Percentiles rank a stretch among this genome's conserved stretches.
Conservation (phyloP, 2,113 vertebrate genomes). For the Gallinago media region DNA sequence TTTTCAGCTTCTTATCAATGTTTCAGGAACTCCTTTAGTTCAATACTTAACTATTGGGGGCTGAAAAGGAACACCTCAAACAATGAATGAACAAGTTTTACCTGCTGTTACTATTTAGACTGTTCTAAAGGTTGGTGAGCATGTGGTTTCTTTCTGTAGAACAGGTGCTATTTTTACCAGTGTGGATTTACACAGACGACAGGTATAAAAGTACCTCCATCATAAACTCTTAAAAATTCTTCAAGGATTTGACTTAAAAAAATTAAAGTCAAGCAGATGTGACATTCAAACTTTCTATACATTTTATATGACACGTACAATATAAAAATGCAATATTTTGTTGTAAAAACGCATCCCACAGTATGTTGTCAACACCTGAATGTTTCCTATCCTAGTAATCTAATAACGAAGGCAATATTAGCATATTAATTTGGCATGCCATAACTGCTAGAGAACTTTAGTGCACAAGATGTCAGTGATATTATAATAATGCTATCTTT, state of each 20-base stretch:
- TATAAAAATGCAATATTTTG: neutral
- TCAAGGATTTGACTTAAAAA: neutral
- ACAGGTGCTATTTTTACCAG: neutral
- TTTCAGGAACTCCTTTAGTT: constrained; percentile 65
- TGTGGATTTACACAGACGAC: neutral
- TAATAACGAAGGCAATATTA: constrained; percentile 34
- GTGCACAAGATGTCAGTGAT: neutral
- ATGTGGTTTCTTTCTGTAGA: neutral
- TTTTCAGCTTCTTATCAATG: constrained; percentile 67
- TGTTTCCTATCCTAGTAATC: neutral
- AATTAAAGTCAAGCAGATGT: neutral
- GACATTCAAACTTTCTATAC: neutral
- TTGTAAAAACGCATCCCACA: neutral
- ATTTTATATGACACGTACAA: neutral
- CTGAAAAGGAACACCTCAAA: constrained; percentile 45
- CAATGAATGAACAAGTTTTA: constrained; percentile 29
- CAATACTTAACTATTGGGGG: constrained; percentile 50
- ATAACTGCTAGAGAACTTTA: constrained; percentile 7
- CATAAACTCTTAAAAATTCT: neutral
- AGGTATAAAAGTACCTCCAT: neutral
- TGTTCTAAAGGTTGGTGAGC: neutral
- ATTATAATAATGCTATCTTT: neutral
- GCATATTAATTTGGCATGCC: neutral
- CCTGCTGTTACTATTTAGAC: neutral
- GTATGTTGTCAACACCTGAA: neutral